Conservation (phyloP, 2,797 vertebrate genomes). For the Sebastiscus albofasciatus region DNA sequence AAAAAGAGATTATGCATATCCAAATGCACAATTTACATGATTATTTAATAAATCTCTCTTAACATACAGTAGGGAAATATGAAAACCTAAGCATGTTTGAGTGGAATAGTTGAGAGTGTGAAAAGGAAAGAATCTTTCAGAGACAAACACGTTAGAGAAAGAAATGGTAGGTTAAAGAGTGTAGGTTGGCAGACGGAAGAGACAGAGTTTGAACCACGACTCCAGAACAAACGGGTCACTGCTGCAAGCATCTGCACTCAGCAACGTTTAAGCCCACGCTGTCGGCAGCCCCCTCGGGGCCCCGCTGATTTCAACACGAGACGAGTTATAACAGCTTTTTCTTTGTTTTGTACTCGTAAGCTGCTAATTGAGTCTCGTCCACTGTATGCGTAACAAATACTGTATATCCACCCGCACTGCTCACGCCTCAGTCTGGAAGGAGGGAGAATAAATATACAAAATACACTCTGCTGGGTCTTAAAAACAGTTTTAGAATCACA, state of each 20-base stretch:
- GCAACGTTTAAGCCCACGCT: slow-evolving; percentile 31
- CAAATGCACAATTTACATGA: background rate
- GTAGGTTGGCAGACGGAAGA: slow-evolving; percentile 1
- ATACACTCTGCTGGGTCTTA: background rate
- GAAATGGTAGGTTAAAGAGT: background rate
- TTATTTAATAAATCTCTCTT: background rate
- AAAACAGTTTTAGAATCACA: background rate
- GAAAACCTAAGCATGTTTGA: background rate
- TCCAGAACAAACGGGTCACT: slow-evolving; percentile 4
- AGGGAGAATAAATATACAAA: background rate
- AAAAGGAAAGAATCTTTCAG: background rate
- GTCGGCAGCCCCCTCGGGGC: slow-evolving; percentile 6
- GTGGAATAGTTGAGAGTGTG: background rate
- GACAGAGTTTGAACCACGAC: slow-evolving; percentile 6
- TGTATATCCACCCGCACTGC: background rate
- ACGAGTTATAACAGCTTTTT: background rate
- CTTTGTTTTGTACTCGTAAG: slow-evolving; percentile 23
- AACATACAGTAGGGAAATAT: background rate
- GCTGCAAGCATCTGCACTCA: slow-evolving; percentile 18
- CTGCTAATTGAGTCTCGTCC: slow-evolving; percentile 31
- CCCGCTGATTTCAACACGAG: background rate
- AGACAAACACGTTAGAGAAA: background rate
- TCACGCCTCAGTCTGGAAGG: background rate
- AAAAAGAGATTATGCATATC: background rate
- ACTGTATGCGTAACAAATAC: background rate